Evolutionary conservation across 2,888 invertebrate species (phyloP), one percentile per base, ranked within the genome.

Genomic region (Acanthacorydalis orientalis): DNA sequence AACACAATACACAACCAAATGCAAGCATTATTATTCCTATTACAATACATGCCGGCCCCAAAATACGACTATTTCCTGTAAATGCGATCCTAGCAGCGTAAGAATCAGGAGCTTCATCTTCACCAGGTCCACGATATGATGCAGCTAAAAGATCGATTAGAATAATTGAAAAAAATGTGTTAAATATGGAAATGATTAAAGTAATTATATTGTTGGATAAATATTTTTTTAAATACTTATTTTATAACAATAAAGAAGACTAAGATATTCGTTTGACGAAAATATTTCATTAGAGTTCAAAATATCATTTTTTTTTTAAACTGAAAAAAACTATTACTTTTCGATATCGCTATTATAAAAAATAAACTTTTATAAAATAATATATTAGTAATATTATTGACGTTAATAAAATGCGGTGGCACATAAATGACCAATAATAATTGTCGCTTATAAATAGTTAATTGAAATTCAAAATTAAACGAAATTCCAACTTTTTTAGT

Each of bases 21-120:
- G 74, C 70, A 39, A 81, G 74, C 82, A 83, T 83, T 46, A 80
- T 67, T 41, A 76, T 74, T n/a, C 82, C 83, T 43, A 82, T 78
- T 47, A 78, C 80, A 57, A 83, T 77, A 66, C 82, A 83, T 44
- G 78, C 77, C 2, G 83, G 83, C 34, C 83, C 83, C 50, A 83
- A 66, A 51, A 82, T 75, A 16, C 83, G 69, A 9, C 81, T 80
- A 62, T 82, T 82, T 53, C 80, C 80, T 7, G 82, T 82, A 63
- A 81, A 80, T 34, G 80, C 80, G 56, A 82, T 77, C 52, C 83
- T 68, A 38, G 78, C 80, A 43, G 76, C 78, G 58, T 82, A 82
- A 59, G 80, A 76, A 58, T 80, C 78, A 2, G 77, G 79, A 58
- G 77, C 78, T 61, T 83, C 82, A 58, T 79, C 80, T 57, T 77